Conservation (phyloP, 2,888 invertebrate genomes). For the Drosophila kuntzei region DNA sequence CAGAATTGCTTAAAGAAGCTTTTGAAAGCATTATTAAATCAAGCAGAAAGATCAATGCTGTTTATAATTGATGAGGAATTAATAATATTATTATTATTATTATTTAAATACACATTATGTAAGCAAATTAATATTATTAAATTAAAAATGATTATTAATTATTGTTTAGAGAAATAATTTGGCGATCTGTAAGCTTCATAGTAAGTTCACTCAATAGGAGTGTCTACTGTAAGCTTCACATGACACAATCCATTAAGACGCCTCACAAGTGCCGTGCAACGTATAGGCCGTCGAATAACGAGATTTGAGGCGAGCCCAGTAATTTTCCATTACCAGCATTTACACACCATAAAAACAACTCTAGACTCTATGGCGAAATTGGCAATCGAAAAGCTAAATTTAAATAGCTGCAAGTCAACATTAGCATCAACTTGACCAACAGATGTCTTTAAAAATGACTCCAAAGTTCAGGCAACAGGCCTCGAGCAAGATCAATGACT, state of each 20-base stretch:
- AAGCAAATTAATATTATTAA: too few relatives aligned
- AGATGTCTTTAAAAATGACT: conserved; percentile 34
- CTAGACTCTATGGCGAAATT: conserved; percentile 39
- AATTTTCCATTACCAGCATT: conserved; percentile 40
- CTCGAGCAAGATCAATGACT: conserved; percentile 75
- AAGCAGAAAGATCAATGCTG: too few relatives aligned
- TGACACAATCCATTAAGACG: conserved; percentile 16
- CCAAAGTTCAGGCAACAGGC: conserved; percentile 41
- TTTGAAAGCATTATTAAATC: too few relatives aligned
- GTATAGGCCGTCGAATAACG: conserved; percentile 5
- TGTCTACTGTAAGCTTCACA: conserved; percentile 10
- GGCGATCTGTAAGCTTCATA: too few relatives aligned
- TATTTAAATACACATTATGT: too few relatives aligned
- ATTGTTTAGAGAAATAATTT: too few relatives aligned
- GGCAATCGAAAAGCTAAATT: conserved; percentile 21
- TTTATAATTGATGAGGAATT: too few relatives aligned
- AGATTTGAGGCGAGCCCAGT: conserved; percentile 30
- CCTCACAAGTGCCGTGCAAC: conserved; percentile 21
- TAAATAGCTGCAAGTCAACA: conserved; percentile 29
- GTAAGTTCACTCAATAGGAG: not conserved
- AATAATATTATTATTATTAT: too few relatives aligned
- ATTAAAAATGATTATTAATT: too few relatives aligned
- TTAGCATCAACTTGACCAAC: conserved; percentile 53
- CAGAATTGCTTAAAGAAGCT: too few relatives aligned
- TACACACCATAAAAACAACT: conserved; percentile 11